Evolutionary conservation across 30 jellyfish, hydroid and myxozoan species (phyloP), one percentile per base, ranked within the genome.

Genomic region (Nemopilema nomurai): DNA sequence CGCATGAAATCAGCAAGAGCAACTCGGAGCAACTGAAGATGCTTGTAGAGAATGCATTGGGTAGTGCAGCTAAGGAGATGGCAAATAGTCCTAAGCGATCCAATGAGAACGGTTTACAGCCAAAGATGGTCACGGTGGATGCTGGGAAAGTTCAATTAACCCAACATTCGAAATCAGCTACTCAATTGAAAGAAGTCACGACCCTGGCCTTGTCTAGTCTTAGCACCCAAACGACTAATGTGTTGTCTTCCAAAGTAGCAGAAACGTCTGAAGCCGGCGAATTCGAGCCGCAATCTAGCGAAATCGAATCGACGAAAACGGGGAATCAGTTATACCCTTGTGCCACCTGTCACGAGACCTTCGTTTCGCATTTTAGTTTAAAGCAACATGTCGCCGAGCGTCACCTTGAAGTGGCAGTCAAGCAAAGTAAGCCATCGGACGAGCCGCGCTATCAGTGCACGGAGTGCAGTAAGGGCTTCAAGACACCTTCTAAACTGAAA

Each of bases 391-490:
- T 28, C 20, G 1, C 49, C 9, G 89, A 63, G 0, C 64, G 51
- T 33, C 89, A 80, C 22, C 53, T 73, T 30, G 66, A 29, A 17
- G 28, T 51, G 16, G 67, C 51, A 25, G 49, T 51, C 53, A 83
- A 63, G 18, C 79, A 27, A 50, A 71, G 50, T 29, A 22, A 4
- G 69, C 62, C 73, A 62, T 52, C 65, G 30, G 84, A 71, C 30
- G 82, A 77, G 9, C 51, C 22, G 71, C 75, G 67, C 51, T 68
- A 84, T 66, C 28, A 32, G 32, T 84, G 93, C 62, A 23, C 77
- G 16, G 93, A 74, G 78, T 84, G 93, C 78, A 33, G 65, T n/a
- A 84, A 84, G 31, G 83, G 93, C 22, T 73, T 84, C 53, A 73
- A 73, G n/a, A 84, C 82, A 6, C 93, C 84, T 16, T 84, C 93